phyloP scores from a whole-genome alignment of 2,113 vertebrate species.

The Physeter macrocephalus region DNA sequence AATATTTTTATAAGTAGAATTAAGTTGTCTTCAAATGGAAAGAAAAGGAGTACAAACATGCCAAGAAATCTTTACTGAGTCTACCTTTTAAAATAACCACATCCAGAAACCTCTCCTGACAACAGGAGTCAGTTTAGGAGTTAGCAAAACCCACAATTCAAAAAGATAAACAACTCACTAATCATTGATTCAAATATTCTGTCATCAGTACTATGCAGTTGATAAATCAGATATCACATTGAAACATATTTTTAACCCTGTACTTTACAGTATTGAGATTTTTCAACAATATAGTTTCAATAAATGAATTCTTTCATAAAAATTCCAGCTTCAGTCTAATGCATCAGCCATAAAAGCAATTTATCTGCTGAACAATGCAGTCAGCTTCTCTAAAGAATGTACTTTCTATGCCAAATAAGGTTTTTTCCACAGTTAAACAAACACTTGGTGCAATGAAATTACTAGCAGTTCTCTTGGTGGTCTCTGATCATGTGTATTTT shows the following conservation, averaged over 20 bases:
- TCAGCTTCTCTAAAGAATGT: not conserved
- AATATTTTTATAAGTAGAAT: not conserved
- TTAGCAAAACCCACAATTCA: not conserved
- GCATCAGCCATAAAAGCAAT: not conserved
- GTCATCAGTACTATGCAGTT: not conserved
- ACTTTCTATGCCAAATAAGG: constrained; percentile 7
- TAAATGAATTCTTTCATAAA: constrained; percentile 6
- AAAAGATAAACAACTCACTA: not conserved
- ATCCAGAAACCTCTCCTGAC: not conserved
- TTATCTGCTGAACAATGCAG: constrained; percentile 34
- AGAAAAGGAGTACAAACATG: not conserved
- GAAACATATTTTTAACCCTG: not conserved
- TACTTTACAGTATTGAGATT: not conserved
- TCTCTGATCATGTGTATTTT: constrained; percentile 44
- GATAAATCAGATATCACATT: not conserved
- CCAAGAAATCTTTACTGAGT: not conserved
- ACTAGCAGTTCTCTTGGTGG: constrained; percentile 50
- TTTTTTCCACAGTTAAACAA: constrained; percentile 37
- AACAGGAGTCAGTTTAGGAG: not conserved
- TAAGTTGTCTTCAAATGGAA: not conserved
- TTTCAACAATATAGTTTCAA: constrained; percentile 1
- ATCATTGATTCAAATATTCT: not conserved
- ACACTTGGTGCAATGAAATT: not conserved
- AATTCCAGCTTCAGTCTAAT: not conserved
- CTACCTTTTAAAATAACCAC: not conserved